phyloP scores from a whole-genome alignment of 2,888 invertebrate species.

The Drosophila kanekoi region DNA sequence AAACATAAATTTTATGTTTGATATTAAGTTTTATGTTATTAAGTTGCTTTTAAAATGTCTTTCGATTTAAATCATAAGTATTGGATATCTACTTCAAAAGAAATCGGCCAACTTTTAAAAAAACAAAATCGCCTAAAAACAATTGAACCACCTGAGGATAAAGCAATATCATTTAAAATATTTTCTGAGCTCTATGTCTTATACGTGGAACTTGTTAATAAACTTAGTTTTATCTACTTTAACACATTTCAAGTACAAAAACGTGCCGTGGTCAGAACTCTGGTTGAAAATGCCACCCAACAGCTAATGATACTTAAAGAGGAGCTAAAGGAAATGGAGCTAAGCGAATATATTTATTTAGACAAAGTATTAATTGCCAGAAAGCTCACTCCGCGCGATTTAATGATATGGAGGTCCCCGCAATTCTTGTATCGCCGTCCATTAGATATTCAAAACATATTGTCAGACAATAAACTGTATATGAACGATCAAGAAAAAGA shows the following conservation, averaged over 20 bases:
- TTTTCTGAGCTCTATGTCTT: conserved; percentile 82
- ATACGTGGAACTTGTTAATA: conserved; percentile 82
- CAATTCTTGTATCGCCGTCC: conserved; percentile 84
- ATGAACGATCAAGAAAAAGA: conserved; percentile 62
- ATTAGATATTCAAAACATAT: conserved; percentile 71
- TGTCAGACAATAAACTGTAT: conserved; percentile 65
- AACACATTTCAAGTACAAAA: conserved; percentile 84
- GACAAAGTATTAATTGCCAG: conserved; percentile 88
- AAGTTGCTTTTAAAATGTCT: conserved; percentile 82
- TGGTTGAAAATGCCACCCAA: conserved; percentile 77
- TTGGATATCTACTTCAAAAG: conserved; percentile 85
- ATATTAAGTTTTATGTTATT: not conserved
- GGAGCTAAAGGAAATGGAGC: conserved; percentile 86
- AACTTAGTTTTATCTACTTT: conserved; percentile 80
- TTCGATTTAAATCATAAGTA: conserved; percentile 86
- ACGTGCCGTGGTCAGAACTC: conserved; percentile 68
- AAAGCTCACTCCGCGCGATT: conserved; percentile 88
- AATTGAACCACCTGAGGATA: conserved; percentile 70
- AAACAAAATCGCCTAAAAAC: conserved; percentile 83
- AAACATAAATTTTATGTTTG: conserved; percentile 14
- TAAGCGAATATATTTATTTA: conserved; percentile 88
- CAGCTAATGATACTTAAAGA: conserved; percentile 86
- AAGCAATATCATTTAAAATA: conserved; percentile 74
- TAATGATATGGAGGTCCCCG: conserved; percentile 86
- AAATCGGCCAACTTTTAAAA: conserved; percentile 83